A percentile compares a stretch with the other conserved stretches of the same genome.
These are phyloP conservation scores for Melopsittacus undulatus DNA, from an alignment of 2,797 vertebrate genomes.

Conservation along the genomic window DNA sequence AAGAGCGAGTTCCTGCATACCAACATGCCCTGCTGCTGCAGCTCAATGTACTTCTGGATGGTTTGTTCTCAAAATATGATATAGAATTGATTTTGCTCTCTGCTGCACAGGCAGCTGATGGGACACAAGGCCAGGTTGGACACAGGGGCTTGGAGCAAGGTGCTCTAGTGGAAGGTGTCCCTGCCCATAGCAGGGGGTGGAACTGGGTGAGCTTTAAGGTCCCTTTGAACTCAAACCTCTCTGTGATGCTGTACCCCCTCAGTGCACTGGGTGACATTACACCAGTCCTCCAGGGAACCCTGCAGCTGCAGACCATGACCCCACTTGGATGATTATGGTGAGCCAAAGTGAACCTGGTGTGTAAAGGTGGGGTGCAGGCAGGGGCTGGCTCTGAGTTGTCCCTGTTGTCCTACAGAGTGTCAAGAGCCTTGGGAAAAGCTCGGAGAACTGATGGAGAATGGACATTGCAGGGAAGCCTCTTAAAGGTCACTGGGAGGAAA, in stretches of 20 bases:
- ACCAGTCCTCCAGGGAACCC: neutral
- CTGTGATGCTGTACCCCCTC: neutral
- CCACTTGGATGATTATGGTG: neutral
- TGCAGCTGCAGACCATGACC: neutral
- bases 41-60: neutral
- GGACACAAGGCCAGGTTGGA: neutral
- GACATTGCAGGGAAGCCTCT: neutral
- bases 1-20: neutral
- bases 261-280: neutral
- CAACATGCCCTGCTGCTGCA: neutral
- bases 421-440: neutral
- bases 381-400: neutral
- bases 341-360: neutral
- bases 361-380: neutral
- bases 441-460: neutral
- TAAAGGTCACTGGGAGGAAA: neutral
- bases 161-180: neutral
- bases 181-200: neutral
- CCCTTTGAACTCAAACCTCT: neutral
- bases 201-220: neutral
- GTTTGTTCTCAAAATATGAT: neutral
- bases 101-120: neutral
- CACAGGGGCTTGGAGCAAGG: neutral
- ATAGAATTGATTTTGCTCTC: neutral
- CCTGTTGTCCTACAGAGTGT: accelerated